Evolutionary conservation across 2,888 invertebrate genomes (phyloP).

Genomic region (Sceliomorpha sp.): DNA sequence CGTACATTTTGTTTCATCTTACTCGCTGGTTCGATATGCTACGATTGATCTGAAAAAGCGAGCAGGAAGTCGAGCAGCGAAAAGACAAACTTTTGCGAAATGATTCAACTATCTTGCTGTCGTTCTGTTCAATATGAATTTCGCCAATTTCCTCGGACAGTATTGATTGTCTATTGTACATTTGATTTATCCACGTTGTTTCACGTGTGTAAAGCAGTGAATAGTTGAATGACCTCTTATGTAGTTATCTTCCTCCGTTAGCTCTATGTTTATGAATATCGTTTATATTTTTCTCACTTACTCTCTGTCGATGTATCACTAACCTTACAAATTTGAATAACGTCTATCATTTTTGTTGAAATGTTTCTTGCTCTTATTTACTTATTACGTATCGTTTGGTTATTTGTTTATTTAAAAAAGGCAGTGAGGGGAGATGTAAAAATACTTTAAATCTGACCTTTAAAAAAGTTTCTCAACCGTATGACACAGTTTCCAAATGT

Average conservation of each 20-base stretch:
- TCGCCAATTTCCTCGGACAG: no score
- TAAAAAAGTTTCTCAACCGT: conserved; percentile 54
- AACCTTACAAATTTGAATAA: neutral
- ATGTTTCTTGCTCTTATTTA: conserved; percentile 51
- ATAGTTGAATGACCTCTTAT: neutral
- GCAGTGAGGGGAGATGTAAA: conserved; percentile 57
- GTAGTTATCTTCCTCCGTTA: neutral
- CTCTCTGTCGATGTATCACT: neutral
- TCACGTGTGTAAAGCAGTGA: neutral
- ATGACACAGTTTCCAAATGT: conserved; percentile 23
- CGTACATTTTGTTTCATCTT: no score
- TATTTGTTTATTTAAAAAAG: conserved; percentile 55
- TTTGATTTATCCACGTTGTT: neutral
- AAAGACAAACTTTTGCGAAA: conserved; percentile 3
- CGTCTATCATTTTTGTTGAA: conserved; percentile 28
- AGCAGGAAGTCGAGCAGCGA: neutral
- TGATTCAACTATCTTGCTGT: neutral
- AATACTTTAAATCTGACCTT: conserved; percentile 54
- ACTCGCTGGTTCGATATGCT: no score
- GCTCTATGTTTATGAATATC: conserved; percentile 32
- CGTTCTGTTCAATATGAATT: no score
- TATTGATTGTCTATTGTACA: conserved; percentile 7
- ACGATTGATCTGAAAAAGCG: conserved; percentile 12
- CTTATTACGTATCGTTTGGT: conserved; percentile 48
- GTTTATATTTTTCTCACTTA: conserved; percentile 4